Percentiles rank a stretch among this genome's conserved stretches.
phyloP scores from a whole-genome alignment of 1,140 invertebrate species.

The Drosophila baimaii region DNA sequence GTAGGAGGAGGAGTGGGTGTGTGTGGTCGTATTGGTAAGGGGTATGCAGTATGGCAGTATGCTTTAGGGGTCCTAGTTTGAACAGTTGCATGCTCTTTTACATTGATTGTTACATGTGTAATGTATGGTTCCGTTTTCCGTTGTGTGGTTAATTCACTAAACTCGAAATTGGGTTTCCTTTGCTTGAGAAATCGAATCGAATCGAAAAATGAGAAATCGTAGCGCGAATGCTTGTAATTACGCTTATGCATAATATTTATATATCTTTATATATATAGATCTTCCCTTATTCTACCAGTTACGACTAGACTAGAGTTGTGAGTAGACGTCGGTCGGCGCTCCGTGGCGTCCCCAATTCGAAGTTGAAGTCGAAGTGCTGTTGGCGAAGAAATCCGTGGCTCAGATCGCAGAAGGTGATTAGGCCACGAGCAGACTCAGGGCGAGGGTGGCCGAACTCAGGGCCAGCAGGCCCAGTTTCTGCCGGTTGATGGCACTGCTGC shows the following conservation, averaged over 20 bases:
- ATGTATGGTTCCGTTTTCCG: constrained; percentile 70
- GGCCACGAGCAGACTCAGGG: constrained; percentile 62
- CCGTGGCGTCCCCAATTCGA: constrained; percentile 13
- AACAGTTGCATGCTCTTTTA: constrained; percentile 72
- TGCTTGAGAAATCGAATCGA: constrained; percentile 51
- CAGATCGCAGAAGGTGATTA: constrained; percentile 48
- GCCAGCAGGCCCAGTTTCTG: constrained; percentile 67
- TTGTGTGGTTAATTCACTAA: constrained; percentile 46
- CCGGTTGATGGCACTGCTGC: constrained; percentile 70
- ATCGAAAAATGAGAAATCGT: constrained; percentile 50
- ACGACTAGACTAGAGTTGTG: constrained; percentile 43
- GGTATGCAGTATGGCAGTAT: constrained; percentile 11
- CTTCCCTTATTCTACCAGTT: constrained; percentile 32
- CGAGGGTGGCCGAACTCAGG: constrained; percentile 59
- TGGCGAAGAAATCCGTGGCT: constrained; percentile 75
- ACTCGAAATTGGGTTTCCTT: constrained; percentile 30
- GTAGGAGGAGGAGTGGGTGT: not conserved
- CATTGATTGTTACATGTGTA: constrained; percentile 77
- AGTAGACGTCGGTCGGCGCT: constrained; percentile 23
- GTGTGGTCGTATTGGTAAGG: constrained; percentile 9
- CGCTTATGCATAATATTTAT: constrained; percentile 15
- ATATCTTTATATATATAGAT: constrained; percentile 23
- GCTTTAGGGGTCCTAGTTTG: constrained; percentile 56
- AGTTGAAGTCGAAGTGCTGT: constrained; percentile 62
- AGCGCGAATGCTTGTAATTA: constrained; percentile 34